phyloP scores from a whole-genome alignment of 2,113 vertebrate species.

The Oostethus manadensis region DNA sequence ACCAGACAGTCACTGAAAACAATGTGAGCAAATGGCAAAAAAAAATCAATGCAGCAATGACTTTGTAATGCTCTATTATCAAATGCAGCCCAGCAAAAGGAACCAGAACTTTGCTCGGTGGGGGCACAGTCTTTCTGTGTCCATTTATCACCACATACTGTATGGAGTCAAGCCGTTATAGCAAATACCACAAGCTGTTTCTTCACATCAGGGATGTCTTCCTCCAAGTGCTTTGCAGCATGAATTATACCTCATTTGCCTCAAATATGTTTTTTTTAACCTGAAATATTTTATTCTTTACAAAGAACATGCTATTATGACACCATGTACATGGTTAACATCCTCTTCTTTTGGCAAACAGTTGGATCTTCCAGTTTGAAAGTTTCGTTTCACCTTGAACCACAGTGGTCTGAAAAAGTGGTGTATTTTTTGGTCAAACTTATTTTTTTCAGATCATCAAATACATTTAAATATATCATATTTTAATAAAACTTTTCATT shows the following conservation, averaged over 20 bases:
- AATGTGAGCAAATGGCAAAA: neutral
- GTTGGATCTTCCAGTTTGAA: too few relatives aligned
- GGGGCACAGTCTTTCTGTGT: constrained; percentile 15
- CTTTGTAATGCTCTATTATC: constrained; percentile 3
- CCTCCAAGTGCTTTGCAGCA: constrained; percentile 11
- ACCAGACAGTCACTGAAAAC: too few relatives aligned
- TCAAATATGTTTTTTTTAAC: neutral
- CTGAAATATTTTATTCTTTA: neutral
- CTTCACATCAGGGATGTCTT: neutral
- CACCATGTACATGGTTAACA: constrained; percentile 15
- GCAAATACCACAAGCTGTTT: constrained; percentile 7
- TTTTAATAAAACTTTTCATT: too few relatives aligned
- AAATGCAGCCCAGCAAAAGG: constrained; percentile 5
- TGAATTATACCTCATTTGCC: constrained; percentile 8
- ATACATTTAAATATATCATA: too few relatives aligned
- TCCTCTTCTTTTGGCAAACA: constrained; percentile 3
- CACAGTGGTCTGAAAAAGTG: too few relatives aligned
- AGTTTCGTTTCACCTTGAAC: too few relatives aligned
- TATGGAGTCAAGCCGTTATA: constrained; percentile 17
- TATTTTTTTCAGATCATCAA: too few relatives aligned
- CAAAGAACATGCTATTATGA: neutral
- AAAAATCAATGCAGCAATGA: neutral
- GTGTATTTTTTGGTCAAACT: too few relatives aligned
- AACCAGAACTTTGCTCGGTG: constrained; percentile 2
- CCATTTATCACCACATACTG: constrained; percentile 25